phyloP scores from a whole-genome alignment of 2,113 vertebrate genomes.

The Motacilla tschutschensis region DNA sequence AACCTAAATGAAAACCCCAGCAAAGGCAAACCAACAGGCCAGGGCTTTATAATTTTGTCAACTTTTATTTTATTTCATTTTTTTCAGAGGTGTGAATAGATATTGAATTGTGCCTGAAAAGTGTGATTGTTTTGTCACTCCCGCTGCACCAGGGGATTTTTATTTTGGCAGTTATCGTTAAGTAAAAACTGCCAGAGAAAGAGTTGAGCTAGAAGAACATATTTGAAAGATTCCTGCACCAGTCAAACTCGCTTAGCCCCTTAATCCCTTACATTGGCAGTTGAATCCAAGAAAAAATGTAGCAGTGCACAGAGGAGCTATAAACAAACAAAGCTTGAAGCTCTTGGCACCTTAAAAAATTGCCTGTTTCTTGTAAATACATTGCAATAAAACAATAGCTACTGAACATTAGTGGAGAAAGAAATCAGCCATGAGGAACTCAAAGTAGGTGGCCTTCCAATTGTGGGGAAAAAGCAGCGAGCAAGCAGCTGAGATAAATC shows the following conservation, averaged over 20 bases:
- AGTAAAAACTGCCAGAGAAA: constrained; percentile 70
- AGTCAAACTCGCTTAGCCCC: constrained; percentile 72
- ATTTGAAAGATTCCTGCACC: constrained; percentile 68
- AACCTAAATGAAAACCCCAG: background rate
- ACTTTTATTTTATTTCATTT: background rate
- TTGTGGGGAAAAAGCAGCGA: background rate
- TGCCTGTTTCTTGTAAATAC: constrained; percentile 62
- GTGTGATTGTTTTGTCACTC: constrained; percentile 45
- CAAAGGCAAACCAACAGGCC: background rate
- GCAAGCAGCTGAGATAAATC: constrained; percentile 16
- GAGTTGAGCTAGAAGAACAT: constrained; percentile 39
- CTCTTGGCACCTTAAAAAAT: constrained; percentile 50
- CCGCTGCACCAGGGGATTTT: background rate
- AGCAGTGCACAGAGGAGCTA: constrained; percentile 61
- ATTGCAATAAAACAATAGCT: constrained; percentile 66
- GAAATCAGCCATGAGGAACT: constrained; percentile 50
- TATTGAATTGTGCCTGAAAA: constrained; percentile 27
- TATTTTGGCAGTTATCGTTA: constrained; percentile 50
- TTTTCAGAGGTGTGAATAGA: constrained; percentile 7
- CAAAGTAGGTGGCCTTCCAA: constrained; percentile 1
- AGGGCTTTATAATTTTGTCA: constrained; percentile 16
- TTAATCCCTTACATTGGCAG: constrained; percentile 76
- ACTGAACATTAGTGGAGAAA: constrained; percentile 40
- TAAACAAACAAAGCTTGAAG: constrained; percentile 67
- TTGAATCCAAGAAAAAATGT: constrained; percentile 59